These are phyloP conservation scores for Megathymus violae DNA, from an alignment of 1,140 invertebrate species.

Conservation along the genomic window DNA sequence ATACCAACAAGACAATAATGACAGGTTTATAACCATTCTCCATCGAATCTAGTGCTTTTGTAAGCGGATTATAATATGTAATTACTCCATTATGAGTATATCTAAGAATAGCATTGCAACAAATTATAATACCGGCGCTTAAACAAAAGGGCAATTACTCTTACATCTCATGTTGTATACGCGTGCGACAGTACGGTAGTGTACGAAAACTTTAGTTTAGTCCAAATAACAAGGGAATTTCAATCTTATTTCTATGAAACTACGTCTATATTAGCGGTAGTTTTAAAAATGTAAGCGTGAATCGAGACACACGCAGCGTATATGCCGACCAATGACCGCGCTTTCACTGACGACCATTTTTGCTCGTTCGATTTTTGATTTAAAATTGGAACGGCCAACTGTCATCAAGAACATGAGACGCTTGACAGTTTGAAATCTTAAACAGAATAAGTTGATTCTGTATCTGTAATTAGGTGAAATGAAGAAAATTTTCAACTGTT, in stretches of 20 bases:
- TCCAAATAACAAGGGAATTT: constrained; percentile 25
- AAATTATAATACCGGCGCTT: constrained; percentile 47
- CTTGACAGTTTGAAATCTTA: constrained; percentile 45
- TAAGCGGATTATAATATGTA: constrained; percentile 2
- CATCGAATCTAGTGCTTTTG: not conserved
- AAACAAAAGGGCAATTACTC: constrained; percentile 75
- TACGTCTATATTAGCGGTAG: constrained; percentile 14
- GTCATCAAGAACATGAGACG: constrained; percentile 44
- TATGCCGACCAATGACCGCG: constrained; percentile 76
- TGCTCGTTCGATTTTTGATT: constrained; percentile 67
- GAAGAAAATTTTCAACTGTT: too few relatives aligned
- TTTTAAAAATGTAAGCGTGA: constrained; percentile 55
- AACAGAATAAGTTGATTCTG: too few relatives aligned
- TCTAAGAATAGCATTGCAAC: constrained; percentile 37
- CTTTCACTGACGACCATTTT: constrained; percentile 79
- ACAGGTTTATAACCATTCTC: not conserved
- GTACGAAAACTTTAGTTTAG: constrained; percentile 57
- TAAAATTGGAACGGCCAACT: constrained; percentile 66
- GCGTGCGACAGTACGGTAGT: constrained; percentile 70
- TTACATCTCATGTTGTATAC: constrained; percentile 61
- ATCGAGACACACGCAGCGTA: constrained; percentile 64
- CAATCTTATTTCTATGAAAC: constrained; percentile 35
- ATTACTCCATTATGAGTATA: constrained; percentile 12
- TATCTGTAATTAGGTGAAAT: too few relatives aligned
- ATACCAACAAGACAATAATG: too few relatives aligned